Evolutionary conservation across 2,797 vertebrate species (phyloP).

Genomic region (Vireo griseus): DNA sequence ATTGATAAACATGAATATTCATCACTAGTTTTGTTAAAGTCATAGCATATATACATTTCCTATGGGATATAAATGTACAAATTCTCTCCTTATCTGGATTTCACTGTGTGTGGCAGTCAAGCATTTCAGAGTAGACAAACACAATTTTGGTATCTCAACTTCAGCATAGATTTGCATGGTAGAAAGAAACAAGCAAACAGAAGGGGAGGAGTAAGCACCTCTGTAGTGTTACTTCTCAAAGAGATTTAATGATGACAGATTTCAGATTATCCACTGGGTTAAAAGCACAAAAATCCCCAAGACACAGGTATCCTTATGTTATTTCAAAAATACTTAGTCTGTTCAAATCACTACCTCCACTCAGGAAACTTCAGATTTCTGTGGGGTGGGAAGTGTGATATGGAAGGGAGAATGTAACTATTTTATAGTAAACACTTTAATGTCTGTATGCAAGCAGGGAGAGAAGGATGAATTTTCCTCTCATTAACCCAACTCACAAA

Average conservation of each 20-base stretch:
- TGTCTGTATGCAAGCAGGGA: not conserved
- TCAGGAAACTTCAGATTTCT: not conserved
- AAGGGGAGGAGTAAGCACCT: not conserved
- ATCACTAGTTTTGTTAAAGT: not conserved
- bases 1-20: slow-evolving; percentile 11
- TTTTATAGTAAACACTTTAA: not conserved
- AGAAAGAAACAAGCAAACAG: not conserved
- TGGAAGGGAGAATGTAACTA: not conserved
- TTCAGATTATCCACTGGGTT: not conserved
- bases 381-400: fast-evolving
- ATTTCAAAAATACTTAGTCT: not conserved
- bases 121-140: not conserved
- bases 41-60: not conserved
- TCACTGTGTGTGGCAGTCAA: not conserved
- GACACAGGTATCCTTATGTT: not conserved
- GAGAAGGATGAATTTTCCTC: not conserved
- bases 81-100: not conserved
- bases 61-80: not conserved
- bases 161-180: not conserved
- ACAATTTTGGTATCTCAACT: not conserved
- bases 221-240: not conserved
- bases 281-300: not conserved
- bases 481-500: not conserved
- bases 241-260: not conserved
- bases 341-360: not conserved